These are phyloP conservation scores for Tribolium freemani DNA, from an alignment of 2,888 invertebrate genomes.

Conservation along the genomic window DNA sequence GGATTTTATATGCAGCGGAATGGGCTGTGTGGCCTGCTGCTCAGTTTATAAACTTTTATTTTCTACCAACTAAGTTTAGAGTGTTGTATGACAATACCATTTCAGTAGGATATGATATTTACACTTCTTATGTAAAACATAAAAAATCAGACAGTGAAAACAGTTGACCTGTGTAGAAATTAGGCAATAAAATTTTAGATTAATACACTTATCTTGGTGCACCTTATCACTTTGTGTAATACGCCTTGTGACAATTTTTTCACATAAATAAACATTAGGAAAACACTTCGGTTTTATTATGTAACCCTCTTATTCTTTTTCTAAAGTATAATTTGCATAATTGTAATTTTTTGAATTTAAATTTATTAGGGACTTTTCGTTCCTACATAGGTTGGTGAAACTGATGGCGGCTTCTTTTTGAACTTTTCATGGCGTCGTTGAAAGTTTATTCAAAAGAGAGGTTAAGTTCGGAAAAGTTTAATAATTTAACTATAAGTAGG, in stretches of 20 bases:
- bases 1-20: conserved; percentile 86
- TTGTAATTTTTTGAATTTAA: too few species aligned
- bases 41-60: conserved; percentile 92
- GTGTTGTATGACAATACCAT: conserved; percentile 90
- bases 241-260: too few species aligned
- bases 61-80: conserved; percentile 84
- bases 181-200: not conserved
- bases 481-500: not conserved
- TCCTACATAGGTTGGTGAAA: too few species aligned
- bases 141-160: not conserved
- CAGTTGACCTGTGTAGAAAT: not conserved
- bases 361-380: too few species aligned
- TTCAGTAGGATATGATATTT: conserved; percentile 88
- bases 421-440: too few species aligned
- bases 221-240: too few species aligned
- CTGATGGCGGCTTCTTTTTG: too few species aligned
- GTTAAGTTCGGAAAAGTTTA: not conserved
- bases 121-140: conserved; percentile 85
- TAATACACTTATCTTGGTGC: too few species aligned
- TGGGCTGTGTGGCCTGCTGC: conserved; percentile 95
- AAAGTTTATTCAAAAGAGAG: not conserved
- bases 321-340: too few species aligned
- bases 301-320: too few species aligned
- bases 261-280: too few species aligned
- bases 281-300: too few species aligned